Evolutionary conservation across 1,140 invertebrate species (phyloP).

Genomic region (Sminthurides bifidus): DNA sequence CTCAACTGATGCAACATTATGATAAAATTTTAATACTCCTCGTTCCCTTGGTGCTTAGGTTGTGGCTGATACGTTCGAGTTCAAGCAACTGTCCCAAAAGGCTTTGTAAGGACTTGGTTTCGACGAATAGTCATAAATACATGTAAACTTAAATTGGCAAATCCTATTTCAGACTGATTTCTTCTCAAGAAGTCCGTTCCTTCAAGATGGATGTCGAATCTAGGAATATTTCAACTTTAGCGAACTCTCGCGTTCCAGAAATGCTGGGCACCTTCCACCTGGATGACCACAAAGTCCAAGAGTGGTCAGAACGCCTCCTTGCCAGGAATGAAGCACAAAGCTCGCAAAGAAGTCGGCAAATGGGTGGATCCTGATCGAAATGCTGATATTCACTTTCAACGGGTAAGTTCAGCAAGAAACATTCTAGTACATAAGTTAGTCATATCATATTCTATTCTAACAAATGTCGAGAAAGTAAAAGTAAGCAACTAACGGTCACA

Average conservation of each 20-base stretch:
- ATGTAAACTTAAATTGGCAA: too few species aligned
- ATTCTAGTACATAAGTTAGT: too few species aligned
- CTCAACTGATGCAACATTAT: too few species aligned
- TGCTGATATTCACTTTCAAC: constrained; percentile 31
- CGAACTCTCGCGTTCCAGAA: constrained; percentile 17
- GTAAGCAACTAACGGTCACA: background rate
- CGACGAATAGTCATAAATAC: too few species aligned
- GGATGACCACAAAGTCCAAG: constrained; percentile 31
- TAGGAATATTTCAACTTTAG: constrained; percentile 12
- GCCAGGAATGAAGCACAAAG: constrained; percentile 24
- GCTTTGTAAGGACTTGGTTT: too few species aligned
- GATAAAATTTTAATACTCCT: too few species aligned
- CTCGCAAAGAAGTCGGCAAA: constrained; percentile 28
- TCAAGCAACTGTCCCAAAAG: too few species aligned
- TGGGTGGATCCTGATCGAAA: constrained; percentile 26
- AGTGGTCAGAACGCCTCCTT: constrained; percentile 25
- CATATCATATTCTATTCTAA: too few species aligned
- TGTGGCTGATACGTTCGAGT: too few species aligned
- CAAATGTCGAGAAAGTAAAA: background rate
- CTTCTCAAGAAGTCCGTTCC: too few species aligned
- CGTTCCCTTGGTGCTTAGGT: too few species aligned
- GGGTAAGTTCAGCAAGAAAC: constrained; percentile 24
- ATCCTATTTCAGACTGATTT: too few species aligned
- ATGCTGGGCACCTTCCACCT: constrained; percentile 25
- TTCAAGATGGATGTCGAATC: constrained; percentile 11